Evolutionary conservation across 2,797 vertebrate species (phyloP).

Genomic region (Alosa sapidissima): DNA sequence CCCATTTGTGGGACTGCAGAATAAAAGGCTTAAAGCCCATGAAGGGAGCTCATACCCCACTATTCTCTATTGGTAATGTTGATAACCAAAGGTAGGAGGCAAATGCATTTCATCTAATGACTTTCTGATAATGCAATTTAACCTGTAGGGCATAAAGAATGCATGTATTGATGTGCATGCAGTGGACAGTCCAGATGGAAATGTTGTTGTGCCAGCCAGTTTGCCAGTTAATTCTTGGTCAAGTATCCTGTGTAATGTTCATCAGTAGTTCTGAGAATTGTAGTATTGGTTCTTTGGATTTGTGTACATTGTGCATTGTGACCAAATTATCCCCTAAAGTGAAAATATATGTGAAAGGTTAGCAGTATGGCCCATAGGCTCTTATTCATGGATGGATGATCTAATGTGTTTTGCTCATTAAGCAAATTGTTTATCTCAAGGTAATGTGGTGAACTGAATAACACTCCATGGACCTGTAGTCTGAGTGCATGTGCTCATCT

Average conservation of each 20-base stretch:
- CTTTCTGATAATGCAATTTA: not conserved
- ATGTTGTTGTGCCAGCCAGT: not conserved
- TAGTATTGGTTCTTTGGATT: not conserved
- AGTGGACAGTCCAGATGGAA: not conserved
- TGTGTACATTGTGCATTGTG: not conserved
- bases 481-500: not conserved
- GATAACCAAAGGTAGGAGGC: not conserved
- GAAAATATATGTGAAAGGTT: not conserved
- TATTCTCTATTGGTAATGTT: not conserved
- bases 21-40: not conserved
- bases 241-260: not conserved
- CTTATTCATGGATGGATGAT: not conserved
- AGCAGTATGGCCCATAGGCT: not conserved
- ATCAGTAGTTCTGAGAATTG: not conserved
- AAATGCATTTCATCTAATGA: not conserved
- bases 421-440: conserved; percentile 7
- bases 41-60: not conserved
- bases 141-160: not conserved
- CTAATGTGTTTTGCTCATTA: conserved; percentile 19
- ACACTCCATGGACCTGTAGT: not conserved
- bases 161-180: not conserved
- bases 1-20: not conserved
- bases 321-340: not conserved
- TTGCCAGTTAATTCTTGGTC: not conserved
- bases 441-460: not conserved